Evolutionary conservation across 1,140 invertebrate species (phyloP).

Genomic region (Prorops nasuta): DNA sequence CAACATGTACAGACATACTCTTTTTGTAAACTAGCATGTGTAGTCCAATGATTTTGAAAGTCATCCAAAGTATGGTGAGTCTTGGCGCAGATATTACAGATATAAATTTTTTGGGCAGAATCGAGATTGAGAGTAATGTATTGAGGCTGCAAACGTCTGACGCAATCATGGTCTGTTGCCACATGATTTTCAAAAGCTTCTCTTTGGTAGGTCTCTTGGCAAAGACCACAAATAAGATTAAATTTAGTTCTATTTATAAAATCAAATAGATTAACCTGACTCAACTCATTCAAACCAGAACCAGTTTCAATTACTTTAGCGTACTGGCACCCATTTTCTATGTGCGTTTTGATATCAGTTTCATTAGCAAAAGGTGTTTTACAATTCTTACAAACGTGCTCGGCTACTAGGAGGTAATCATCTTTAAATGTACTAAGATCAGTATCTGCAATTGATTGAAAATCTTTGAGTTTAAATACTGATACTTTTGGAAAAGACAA

Average conservation of each 20-base stretch:
- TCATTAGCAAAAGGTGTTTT: slow-evolving; percentile 30
- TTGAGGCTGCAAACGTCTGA: slow-evolving; percentile 10
- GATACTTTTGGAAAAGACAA: slow-evolving; percentile 39
- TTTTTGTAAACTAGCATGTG: slow-evolving; percentile 16
- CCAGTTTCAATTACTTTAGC: no score
- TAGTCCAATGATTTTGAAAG: slow-evolving; percentile 34
- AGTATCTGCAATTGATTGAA: not conserved
- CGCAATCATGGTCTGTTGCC: slow-evolving; percentile 15
- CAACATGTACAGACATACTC: slow-evolving; percentile 24
- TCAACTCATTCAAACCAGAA: no score
- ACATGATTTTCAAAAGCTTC: slow-evolving; percentile 29
- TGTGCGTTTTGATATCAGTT: slow-evolving; percentile 26
- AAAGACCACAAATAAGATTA: slow-evolving; percentile 24
- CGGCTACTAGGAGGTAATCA: slow-evolving; percentile 40
- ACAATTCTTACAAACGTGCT: slow-evolving; percentile 41
- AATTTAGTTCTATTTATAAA: no score
- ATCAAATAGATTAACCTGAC: no score
- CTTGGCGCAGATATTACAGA: slow-evolving; percentile 31
- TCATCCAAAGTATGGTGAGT: slow-evolving; percentile 12
- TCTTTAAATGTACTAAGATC: slow-evolving; percentile 9
- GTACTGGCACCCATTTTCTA: slow-evolving; percentile 4
- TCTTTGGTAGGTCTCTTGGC: slow-evolving; percentile 20
- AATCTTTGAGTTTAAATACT: slow-evolving; percentile 7
- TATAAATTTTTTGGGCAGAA: slow-evolving; percentile 7
- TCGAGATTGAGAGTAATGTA: slow-evolving; percentile 19